These are phyloP conservation scores for Enteromius mattozi DNA, from an alignment of 2,797 vertebrate genomes.

Conservation along the genomic window DNA sequence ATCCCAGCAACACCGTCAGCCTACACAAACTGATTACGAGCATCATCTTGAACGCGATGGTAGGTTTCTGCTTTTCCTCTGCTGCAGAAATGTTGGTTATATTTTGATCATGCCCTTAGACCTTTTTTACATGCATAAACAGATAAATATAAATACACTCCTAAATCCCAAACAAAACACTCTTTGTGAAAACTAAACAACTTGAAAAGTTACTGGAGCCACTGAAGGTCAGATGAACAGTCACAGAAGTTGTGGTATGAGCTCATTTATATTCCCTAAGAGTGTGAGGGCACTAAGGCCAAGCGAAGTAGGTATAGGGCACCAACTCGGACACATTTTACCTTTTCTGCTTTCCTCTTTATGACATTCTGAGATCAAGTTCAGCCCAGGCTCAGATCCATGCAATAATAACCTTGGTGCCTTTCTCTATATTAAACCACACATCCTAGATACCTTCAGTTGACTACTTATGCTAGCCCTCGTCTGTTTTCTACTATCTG, in stretches of 20 bases:
- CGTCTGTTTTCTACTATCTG: neutral
- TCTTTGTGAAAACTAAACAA: conserved; percentile 14
- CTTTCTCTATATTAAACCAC: neutral
- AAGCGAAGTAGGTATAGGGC: neutral
- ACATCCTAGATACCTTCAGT: neutral
- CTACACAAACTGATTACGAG: neutral
- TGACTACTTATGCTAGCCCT: neutral
- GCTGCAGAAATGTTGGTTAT: neutral
- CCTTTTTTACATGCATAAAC: neutral
- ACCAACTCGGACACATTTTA: conserved; percentile 6
- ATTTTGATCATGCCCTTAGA: neutral
- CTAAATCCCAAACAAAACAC: neutral
- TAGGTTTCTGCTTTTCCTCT: neutral
- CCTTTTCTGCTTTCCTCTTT: neutral
- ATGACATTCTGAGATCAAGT: conserved; percentile 1
- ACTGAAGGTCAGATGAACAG: conserved; percentile 12
- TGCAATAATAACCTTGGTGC: conserved; percentile 5
- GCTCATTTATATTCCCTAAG: conserved; percentile 36
- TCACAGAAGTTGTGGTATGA: neutral
- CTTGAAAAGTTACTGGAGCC: neutral
- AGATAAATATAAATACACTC: neutral
- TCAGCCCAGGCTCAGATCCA: neutral
- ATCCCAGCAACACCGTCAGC: neutral
- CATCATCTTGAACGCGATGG: neutral
- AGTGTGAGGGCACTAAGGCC: neutral